phyloP scores from a whole-genome alignment of 2,888 invertebrate species.

The Andrena chrysosceles region DNA sequence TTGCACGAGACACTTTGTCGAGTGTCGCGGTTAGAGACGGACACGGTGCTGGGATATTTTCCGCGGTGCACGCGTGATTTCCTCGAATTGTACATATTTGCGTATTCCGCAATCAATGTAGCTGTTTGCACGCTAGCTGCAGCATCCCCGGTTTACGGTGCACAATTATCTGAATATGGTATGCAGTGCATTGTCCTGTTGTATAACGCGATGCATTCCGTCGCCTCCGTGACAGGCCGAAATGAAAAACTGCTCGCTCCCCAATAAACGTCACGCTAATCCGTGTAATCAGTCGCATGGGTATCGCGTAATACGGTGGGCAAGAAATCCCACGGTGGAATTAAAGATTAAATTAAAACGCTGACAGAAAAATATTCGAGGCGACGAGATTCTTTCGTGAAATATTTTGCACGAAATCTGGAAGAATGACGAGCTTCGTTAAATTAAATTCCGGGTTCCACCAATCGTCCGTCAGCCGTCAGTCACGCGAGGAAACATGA shows the following conservation, averaged over 20 bases:
- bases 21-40: background rate
- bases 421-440: background rate
- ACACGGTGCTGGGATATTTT: conserved; percentile 4
- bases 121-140: conserved; percentile 48
- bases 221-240: conserved; percentile 14
- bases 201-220: conserved; percentile 10
- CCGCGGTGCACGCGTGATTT: conserved; percentile 29
- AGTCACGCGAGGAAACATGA: background rate
- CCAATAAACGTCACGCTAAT: conserved; percentile 48
- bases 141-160: conserved; percentile 22
- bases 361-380: background rate
- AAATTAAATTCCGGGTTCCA: conserved; percentile 10
- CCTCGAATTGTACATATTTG: conserved; percentile 51
- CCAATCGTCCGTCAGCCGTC: background rate
- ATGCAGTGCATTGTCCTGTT: conserved; percentile 7
- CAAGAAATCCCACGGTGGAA: conserved; percentile 10
- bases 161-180: conserved; percentile 49
- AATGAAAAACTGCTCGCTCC: conserved; percentile 43
- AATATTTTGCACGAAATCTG: conserved; percentile 3
- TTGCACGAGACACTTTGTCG: background rate
- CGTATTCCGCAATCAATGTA: conserved; percentile 49
- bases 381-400: background rate
- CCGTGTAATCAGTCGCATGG: conserved; percentile 27
- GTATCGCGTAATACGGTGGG: too few species aligned
- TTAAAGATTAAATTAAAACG: conserved; percentile 26